Base-by-base conservation (phyloP, 1,140 invertebrate species). In the Cheumatopsyche charites region DNA sequence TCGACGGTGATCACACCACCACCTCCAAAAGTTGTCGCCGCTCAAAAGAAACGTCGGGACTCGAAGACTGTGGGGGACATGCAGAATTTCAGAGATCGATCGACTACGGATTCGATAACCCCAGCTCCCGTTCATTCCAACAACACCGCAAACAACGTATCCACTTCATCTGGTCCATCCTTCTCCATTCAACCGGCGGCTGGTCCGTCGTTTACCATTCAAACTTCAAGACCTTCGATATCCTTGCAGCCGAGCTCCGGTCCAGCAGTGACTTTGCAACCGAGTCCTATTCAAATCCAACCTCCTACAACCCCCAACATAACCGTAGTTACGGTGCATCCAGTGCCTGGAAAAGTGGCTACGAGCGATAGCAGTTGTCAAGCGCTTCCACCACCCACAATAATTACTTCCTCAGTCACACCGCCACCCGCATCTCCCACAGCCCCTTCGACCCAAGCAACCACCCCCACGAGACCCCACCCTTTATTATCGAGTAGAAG, bases 391-490 rank as follows among this genome's bases (percentile, higher is more conserved):
- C 90, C 91, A 55, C 92, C 92, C 0, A 93, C 91, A 19, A 94
- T 93, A 65, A 89, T 93, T 42, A 93, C 88, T 77, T 92, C 90
- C 19, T 90, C 90, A 26, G 91, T 93, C 1, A 93, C 92, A 43
- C 91, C 92, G 17, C 92, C 92, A 25, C 86, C 90, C 11, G 89
- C 91, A 0, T 93, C 91, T 15, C 91, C 90, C 0, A 87, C 89
- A 0, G 81, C 83, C 1, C 66, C 66, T 6, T 82, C 80, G 21
- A 79, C 82, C 4, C 80, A 43, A 80, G 84, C 84, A 29, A 84
- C 84, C 29, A 85, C 85, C 67, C 86, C 87, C 0, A 85, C 86
- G 12, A 79, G 77, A 71, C 80, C 81, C 17, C 89, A 90, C 75
- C 88, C 89, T 0, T 79, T 88, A 62, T 77, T 90, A 43, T 80